These are phyloP conservation scores for Laticauda colubrina DNA, from an alignment of 2,113 vertebrate genomes.

Conservation along the genomic window DNA sequence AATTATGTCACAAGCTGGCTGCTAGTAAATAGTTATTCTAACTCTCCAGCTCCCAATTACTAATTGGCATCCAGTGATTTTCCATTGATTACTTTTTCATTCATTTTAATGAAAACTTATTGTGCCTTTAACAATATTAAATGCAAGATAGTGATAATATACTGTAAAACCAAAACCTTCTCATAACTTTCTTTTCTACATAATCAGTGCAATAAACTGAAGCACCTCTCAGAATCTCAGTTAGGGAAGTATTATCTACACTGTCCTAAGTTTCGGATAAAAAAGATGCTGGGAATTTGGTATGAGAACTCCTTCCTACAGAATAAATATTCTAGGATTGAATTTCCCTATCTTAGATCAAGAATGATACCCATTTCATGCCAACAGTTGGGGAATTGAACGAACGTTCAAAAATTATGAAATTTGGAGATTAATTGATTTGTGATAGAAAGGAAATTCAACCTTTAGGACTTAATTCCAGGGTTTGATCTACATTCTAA, in stretches of 20 bases:
- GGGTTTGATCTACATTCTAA: not conserved
- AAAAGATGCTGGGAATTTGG: not conserved
- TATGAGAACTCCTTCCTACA: not conserved
- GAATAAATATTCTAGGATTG: not conserved
- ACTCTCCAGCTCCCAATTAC: conserved; percentile 4
- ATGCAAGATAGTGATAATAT: not conserved
- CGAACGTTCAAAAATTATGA: not conserved
- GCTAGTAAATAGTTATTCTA: not conserved
- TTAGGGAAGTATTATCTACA: not conserved
- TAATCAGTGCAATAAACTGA: not conserved
- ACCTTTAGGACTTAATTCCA: not conserved
- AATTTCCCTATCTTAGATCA: not conserved
- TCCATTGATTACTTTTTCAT: not conserved
- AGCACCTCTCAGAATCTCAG: not conserved
- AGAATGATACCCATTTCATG: not conserved
- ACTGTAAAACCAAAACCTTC: not conserved
- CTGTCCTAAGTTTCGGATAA: not conserved
- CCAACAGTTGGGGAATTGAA: not conserved
- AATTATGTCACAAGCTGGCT: not conserved
- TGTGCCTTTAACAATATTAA: not conserved
- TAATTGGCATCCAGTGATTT: not conserved
- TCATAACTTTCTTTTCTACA: too few relatives aligned
- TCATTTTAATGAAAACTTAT: conserved; percentile 12
- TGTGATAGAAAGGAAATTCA: not conserved
- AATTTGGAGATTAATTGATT: not conserved